These are phyloP conservation scores for Mamestra brassicae DNA, from an alignment of 2,888 invertebrate species.

Conservation along the genomic window DNA sequence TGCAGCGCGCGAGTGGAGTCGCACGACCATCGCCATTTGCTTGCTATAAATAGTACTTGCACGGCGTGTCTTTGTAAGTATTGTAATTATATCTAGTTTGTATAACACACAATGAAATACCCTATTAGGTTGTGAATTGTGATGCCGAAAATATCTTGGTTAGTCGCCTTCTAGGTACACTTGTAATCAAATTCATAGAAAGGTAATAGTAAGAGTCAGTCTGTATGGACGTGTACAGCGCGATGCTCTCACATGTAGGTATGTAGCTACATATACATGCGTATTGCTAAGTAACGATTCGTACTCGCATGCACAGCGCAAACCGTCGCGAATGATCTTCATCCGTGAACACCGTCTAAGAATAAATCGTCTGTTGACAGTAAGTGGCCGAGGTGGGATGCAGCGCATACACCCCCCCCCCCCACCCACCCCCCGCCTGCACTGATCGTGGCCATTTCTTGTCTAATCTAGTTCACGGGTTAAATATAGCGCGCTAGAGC, in stretches of 20 bases:
- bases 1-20: conserved; percentile 13
- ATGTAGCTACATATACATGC: too few species aligned
- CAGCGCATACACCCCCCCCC: neutral
- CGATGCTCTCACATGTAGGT: neutral
- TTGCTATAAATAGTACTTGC: conserved; percentile 8
- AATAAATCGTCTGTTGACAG: conserved; percentile 29
- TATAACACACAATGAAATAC: neutral
- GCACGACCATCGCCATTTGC: conserved; percentile 4
- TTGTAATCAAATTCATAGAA: too few species aligned
- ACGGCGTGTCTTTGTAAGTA: neutral
- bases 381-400: conserved; percentile 15
- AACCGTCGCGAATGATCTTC: conserved; percentile 6
- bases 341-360: conserved; percentile 28
- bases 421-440: conserved; percentile 5
- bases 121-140: neutral
- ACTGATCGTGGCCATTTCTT: conserved; percentile 7
- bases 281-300: too few species aligned
- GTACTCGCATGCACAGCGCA: neutral
- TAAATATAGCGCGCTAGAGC: conserved; percentile 45
- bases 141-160: neutral
- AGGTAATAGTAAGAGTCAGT: too few species aligned
- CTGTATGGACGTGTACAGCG: too few species aligned
- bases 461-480: conserved; percentile 22
- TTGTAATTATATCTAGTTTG: neutral
- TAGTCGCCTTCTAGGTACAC: too few species aligned